These are phyloP conservation scores for Athene noctua DNA, from an alignment of 2,113 vertebrate genomes.

Conservation along the genomic window DNA sequence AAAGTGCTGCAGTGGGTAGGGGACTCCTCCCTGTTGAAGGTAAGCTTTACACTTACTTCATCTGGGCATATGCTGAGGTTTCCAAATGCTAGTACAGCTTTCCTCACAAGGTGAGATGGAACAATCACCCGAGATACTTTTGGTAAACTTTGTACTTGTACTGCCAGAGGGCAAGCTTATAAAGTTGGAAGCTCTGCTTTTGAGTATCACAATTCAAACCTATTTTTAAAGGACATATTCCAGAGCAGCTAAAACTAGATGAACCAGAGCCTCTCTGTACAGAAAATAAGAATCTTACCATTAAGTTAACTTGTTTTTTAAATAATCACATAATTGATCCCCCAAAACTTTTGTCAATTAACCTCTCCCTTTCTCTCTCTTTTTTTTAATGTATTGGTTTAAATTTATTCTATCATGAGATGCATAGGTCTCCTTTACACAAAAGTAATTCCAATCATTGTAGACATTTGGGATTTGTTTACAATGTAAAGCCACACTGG, in stretches of 20 bases:
- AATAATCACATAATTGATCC: conserved; percentile 12
- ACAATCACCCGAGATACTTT: not conserved
- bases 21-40: conserved; percentile 46
- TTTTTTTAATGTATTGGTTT: conserved; percentile 48
- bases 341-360: conserved; percentile 15
- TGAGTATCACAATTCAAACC: not conserved
- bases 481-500: conserved; percentile 72
- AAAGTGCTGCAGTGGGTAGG: conserved; percentile 34
- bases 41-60: conserved; percentile 6
- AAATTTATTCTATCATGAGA: conserved; percentile 55
- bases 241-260: conserved; percentile 38
- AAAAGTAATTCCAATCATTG: conserved; percentile 59
- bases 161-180: conserved; percentile 7
- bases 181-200: conserved; percentile 8
- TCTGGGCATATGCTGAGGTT: not conserved
- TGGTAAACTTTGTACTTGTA: not conserved
- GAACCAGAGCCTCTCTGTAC: conserved; percentile 52
- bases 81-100: conserved; percentile 32
- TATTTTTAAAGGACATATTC: not conserved
- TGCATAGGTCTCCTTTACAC: conserved; percentile 43
- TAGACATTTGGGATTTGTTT: conserved; percentile 69
- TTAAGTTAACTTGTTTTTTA: conserved; percentile 51
- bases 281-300: conserved; percentile 46
- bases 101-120: conserved; percentile 20
- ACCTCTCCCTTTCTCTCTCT: not conserved